phyloP scores from a whole-genome alignment of 2,888 invertebrate species.

The Xanthostigma xanthostigma region DNA sequence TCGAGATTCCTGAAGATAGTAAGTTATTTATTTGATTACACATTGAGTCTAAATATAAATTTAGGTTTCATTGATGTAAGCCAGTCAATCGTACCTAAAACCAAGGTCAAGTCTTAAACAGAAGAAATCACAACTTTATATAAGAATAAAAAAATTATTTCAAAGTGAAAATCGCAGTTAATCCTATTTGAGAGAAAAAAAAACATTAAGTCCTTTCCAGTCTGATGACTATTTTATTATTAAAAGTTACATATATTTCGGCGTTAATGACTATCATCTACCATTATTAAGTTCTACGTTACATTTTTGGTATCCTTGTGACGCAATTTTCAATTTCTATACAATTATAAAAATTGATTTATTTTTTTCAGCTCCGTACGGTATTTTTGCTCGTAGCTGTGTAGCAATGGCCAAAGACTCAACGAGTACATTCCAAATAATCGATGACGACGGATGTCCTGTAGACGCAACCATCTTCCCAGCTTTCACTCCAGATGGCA shows the following conservation, averaged over 20 bases:
- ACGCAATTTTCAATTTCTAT: slow-evolving; percentile 5
- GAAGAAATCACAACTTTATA: too few relatives aligned
- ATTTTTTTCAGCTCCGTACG: slow-evolving; percentile 70
- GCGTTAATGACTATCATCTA: too few relatives aligned
- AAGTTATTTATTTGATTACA: slow-evolving; percentile 28
- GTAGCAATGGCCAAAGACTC: slow-evolving; percentile 96
- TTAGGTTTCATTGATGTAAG: slow-evolving; percentile 4
- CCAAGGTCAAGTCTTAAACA: too few relatives aligned
- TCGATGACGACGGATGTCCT: slow-evolving; percentile 89
- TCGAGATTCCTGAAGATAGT: slow-evolving; percentile 94
- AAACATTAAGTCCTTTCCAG: too few relatives aligned
- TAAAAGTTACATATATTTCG: too few relatives aligned
- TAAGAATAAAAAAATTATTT: too few relatives aligned
- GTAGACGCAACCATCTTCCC: slow-evolving; percentile 90
- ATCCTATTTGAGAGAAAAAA: too few relatives aligned
- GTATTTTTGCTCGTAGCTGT: slow-evolving; percentile 89
- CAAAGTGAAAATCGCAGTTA: too few relatives aligned
- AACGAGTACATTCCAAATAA: slow-evolving; percentile 90
- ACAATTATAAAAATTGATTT: background rate
- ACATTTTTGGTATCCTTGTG: background rate
- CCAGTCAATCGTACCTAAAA: background rate
- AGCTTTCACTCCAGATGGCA: slow-evolving; percentile 78
- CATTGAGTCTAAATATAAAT: background rate
- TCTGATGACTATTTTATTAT: too few relatives aligned
- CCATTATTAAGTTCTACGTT: too few relatives aligned